phyloP scores from a whole-genome alignment of 2,113 vertebrate genomes.

The Desmodus rotundus region DNA sequence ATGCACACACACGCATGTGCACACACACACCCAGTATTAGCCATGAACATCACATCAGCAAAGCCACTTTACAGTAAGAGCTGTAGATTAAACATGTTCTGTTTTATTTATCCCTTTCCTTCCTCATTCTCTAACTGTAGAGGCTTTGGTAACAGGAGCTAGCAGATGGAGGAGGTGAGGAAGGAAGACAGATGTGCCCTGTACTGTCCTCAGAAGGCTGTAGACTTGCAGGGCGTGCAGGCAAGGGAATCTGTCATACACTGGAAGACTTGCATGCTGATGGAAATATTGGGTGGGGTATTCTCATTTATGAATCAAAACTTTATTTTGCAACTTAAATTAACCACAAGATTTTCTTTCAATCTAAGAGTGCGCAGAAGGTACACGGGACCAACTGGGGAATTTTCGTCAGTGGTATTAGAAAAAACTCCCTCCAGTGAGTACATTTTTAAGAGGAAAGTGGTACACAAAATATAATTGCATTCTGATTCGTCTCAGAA shows the following conservation, averaged over 20 bases:
- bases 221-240: not conserved
- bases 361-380: not conserved
- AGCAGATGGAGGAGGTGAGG: not conserved
- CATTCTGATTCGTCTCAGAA: not conserved
- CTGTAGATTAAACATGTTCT: not conserved
- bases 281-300: not conserved
- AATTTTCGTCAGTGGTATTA: slow-evolving; percentile 34
- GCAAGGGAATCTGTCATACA: too few species aligned
- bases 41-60: not conserved
- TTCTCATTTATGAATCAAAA: slow-evolving; percentile 29
- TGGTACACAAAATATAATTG: not conserved
- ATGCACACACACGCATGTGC: not conserved
- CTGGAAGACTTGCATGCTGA: not conserved
- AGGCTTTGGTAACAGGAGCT: not conserved
- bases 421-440: not conserved
- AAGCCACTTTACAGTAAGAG: not conserved
- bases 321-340: slow-evolving; percentile 24
- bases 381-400: not conserved
- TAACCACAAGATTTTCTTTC: slow-evolving; percentile 1
- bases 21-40: too few species aligned
- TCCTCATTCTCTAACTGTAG: not conserved
- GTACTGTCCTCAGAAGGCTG: not conserved
- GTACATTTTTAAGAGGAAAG: slow-evolving; percentile 19
- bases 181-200: not conserved
- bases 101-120: not conserved